phyloP scores from a whole-genome alignment of 37 sponge, comb jelly and placozoan species.

The Oopsacas minuta region DNA sequence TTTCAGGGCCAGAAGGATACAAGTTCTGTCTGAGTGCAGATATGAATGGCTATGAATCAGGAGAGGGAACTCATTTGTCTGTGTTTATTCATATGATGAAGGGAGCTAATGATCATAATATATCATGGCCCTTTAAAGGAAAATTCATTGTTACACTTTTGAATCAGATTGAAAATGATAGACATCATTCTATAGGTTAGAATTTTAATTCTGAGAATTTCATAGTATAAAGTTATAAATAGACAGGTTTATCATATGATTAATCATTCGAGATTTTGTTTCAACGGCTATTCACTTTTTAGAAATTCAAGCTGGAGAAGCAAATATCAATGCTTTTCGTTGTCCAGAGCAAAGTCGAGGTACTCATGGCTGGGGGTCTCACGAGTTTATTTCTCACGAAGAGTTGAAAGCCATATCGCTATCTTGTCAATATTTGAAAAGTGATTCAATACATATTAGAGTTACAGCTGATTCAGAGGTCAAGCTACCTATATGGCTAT shows the following conservation, averaged over 20 bases:
- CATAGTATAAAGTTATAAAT: too few species aligned
- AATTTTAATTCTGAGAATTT: not conserved
- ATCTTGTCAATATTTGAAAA: not conserved
- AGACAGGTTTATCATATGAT: too few species aligned
- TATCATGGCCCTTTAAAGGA: not conserved
- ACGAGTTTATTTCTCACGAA: not conserved
- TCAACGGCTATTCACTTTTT: too few species aligned
- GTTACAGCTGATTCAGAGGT: not conserved
- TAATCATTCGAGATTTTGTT: too few species aligned
- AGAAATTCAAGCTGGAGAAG: slow-evolving; percentile 15
- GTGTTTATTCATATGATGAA: slow-evolving; percentile 16
- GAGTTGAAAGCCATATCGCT: not conserved
- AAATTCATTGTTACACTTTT: not conserved
- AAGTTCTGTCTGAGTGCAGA: slow-evolving; percentile 10
- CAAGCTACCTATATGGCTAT: not conserved
- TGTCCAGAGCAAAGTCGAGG: slow-evolving; percentile 16
- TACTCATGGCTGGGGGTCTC: not conserved
- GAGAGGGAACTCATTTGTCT: not conserved
- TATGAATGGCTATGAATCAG: slow-evolving; percentile 16
- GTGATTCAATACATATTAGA: not conserved
- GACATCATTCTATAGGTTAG: slow-evolving; percentile 13
- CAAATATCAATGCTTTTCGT: slow-evolving; percentile 7
- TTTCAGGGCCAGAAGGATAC: not conserved
- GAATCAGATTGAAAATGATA: slow-evolving; percentile 7
- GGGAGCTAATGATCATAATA: not conserved